Conservation (phyloP, 2,888 invertebrate species). For the Orthosia incerta region DNA sequence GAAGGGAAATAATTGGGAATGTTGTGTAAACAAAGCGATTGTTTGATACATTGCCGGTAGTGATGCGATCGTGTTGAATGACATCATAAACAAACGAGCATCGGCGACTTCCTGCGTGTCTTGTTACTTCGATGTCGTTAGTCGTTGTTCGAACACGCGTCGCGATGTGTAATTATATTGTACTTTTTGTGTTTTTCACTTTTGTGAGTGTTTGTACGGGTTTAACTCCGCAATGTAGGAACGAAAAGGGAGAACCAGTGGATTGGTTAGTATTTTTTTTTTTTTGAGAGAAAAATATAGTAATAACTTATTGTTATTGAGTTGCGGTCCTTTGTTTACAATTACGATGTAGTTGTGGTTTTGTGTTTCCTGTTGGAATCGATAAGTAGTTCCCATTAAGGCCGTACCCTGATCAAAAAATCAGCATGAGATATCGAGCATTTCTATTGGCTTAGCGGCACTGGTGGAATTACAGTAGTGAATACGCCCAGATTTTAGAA, state of each 20-base stretch:
- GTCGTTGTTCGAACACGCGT: constrained; percentile 74
- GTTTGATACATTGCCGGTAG: constrained; percentile 76
- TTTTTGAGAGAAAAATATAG: not conserved
- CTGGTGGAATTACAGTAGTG: too few relatives aligned
- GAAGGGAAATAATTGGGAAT: constrained; percentile 73
- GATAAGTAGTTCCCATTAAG: constrained; percentile 19
- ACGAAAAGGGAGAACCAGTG: constrained; percentile 92
- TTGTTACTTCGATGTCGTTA: constrained; percentile 74
- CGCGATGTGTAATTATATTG: constrained; percentile 71
- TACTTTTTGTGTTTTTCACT: constrained; percentile 71
- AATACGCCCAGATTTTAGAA: too few relatives aligned
- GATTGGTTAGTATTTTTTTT: constrained; percentile 92
- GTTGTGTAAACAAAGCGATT: constrained; percentile 81
- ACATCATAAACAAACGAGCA: constrained; percentile 77
- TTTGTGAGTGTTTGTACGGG: constrained; percentile 74
- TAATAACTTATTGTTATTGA: constrained; percentile 6
- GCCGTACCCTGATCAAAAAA: too few relatives aligned
- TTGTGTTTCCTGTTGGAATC: constrained; percentile 31
- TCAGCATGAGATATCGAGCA: too few relatives aligned
- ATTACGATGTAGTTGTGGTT: constrained; percentile 31
- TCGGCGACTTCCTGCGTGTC: constrained; percentile 79
- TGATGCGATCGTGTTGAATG: constrained; percentile 70
- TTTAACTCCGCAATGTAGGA: constrained; percentile 88
- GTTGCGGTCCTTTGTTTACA: constrained; percentile 38
- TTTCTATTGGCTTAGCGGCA: too few relatives aligned